Base-by-base conservation (phyloP, 2,797 vertebrate genomes). In the Platyrinchus mystaceus region DNA sequence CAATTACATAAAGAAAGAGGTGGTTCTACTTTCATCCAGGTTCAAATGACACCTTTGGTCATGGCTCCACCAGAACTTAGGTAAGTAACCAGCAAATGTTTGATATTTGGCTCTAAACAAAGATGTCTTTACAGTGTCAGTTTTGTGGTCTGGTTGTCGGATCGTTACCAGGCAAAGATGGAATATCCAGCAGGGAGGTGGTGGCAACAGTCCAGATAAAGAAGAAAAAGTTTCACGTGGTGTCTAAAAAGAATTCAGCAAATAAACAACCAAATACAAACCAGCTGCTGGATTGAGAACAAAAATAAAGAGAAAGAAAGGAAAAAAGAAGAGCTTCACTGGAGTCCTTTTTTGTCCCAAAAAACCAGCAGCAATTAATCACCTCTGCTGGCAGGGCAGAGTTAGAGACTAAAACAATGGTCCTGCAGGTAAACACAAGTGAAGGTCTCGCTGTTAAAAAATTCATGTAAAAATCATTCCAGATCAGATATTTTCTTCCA, bases 371-470 rank as follows among this genome's bases (percentile, higher is more conserved):
- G 52, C 37, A 92, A 93, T 95, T 47, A 67, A 77, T 91, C 47
- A 63, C 53, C 36, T 93, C 63, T 89, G 68, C 74, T 89, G 81
- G 30, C 34, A 39, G 36, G 39, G 67, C 46, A 37, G 59, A 46
- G 26, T 39, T 67, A 60, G 26, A 26, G 39, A 55, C 10, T 60
- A 30, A 93, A 89, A 84, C 17, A 43, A 59, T 32, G 80, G 53
- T 87, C 56, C 81, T 96, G 73, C 50, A 84, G 89, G 53, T 41
- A 91, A 81, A 84, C 77, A 92, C 62, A 89, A 94, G 84, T 21
- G 60, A 75, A 87, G 76, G 58, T 71, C 75, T 87, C 4, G 4
- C 55, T 81, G 77, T 82, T 82, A 69, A 78, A 93, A 88, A 90
- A 93, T 64, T 87, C 36, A 53, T 83, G 39, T 66, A 64, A 58